phyloP scores from a whole-genome alignment of 2,113 vertebrate genomes.

The Struthio camelus region DNA sequence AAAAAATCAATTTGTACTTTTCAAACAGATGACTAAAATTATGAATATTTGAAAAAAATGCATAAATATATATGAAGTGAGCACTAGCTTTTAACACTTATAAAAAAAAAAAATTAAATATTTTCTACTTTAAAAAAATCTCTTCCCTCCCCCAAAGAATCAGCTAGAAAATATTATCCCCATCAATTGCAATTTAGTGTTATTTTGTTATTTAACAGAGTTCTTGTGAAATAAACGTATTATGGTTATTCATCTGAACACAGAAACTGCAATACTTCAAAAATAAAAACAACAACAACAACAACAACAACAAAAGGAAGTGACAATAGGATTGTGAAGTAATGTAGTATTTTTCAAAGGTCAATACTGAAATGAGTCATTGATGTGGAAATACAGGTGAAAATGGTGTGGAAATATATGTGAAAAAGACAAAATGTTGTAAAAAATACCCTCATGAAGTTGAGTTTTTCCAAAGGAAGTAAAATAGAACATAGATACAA shows the following conservation, averaged over 20 bases:
- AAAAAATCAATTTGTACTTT: not conserved
- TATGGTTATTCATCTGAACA: not conserved
- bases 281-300: not conserved
- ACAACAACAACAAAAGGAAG: not conserved
- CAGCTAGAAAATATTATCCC: not conserved
- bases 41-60: not conserved
- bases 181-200: not conserved
- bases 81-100: not conserved
- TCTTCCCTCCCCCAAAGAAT: not conserved
- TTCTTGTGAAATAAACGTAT: not conserved
- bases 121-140: not conserved
- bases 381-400: not conserved
- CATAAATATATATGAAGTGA: not conserved
- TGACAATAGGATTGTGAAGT: not conserved
- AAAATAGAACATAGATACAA: not conserved
- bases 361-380: not conserved
- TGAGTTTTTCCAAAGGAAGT: not conserved
- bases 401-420: not conserved
- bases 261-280: not conserved
- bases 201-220: not conserved
- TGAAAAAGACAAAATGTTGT: not conserved
- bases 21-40: not conserved
- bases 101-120: not conserved
- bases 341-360: not conserved
- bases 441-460: not conserved